Base-by-base conservation (phyloP, 2,113 vertebrate genomes). In the Electrona antarctica region DNA sequence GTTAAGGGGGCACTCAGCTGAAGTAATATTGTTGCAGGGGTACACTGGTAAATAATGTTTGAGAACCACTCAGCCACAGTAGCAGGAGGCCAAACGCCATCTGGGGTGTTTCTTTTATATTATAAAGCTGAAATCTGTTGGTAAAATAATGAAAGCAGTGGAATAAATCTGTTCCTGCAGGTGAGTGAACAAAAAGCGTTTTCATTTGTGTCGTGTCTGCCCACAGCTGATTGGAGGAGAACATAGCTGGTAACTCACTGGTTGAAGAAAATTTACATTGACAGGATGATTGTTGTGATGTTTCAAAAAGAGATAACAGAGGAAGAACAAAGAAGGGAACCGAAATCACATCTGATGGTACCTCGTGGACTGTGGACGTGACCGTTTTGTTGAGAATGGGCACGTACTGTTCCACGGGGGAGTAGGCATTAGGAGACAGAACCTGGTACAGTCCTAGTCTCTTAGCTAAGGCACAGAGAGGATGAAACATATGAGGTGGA, bases 371-470 rank as follows among this genome's bases (percentile, higher is more conserved):
- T 49, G 90, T 94, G n/a, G 95, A 93, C 6, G 92, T 91, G 0
- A 96, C 92, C 0, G 83, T 92, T 85, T 95, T 95, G 76, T 84
- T 88, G 65, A 95, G 93, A 74, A 95, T 80, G 8, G 95, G 94
- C 54, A 95, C 92, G 86, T 94, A 95, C 67, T 86, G 91, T 80
- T 94, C 89, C 71, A 93, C 76, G 0, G 88, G 86, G 50, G 92
- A 91, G 78, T 93, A 95, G 0, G 93, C 91, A 4, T 77, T 93
- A 15, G 93, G 92, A 33, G 94, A 93, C 85, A 96, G 87, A 58
- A 96, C 83, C 84, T 95, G 93, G 78, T 95, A 94, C 28, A 96
- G 88, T 59, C 84, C 90, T 72, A 96, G 85, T 62, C 92, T 94
- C 82, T 92, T 93, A 69, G 94, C 95, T 96, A 80, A 0, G 49